Conservation (phyloP, 2,888 invertebrate genomes). For the Pediacus dermestoides region DNA sequence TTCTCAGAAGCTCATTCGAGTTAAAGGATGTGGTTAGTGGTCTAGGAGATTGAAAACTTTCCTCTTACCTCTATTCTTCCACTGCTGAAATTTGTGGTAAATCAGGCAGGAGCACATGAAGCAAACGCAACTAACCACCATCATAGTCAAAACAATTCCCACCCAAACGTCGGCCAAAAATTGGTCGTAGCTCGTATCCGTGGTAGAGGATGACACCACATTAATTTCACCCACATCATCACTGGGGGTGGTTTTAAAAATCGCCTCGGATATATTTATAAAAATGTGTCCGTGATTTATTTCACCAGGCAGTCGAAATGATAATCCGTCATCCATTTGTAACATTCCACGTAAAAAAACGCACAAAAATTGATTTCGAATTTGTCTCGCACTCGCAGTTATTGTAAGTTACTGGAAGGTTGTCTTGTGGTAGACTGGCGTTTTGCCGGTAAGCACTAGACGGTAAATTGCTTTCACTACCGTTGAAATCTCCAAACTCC, state of each 20-base stretch:
- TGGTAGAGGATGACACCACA: slow-evolving; percentile 13
- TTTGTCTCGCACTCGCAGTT: no score
- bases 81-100: slow-evolving; percentile 63
- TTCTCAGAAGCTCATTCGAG: no score
- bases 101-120: slow-evolving; percentile 62
- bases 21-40: no score
- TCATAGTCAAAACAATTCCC: slow-evolving; percentile 58
- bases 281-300: background rate
- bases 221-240: slow-evolving; percentile 20
- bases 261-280: slow-evolving; percentile 28
- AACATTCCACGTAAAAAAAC: no score
- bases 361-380: no score
- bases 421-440: no score
- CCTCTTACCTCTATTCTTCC: slow-evolving; percentile 60
- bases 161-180: slow-evolving; percentile 63
- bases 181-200: slow-evolving; percentile 54
- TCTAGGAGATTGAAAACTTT: no score
- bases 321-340: background rate
- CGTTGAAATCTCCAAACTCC: slow-evolving; percentile 35
- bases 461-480: slow-evolving; percentile 35
- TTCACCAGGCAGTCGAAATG: background rate
- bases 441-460: no score
- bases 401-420: no score
- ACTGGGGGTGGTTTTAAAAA: slow-evolving; percentile 29
- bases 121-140: slow-evolving; percentile 60